These are phyloP conservation scores for Halichondria panicea DNA, from an alignment of 37 sponge, comb jelly and placozoan species.

Conservation along the genomic window DNA sequence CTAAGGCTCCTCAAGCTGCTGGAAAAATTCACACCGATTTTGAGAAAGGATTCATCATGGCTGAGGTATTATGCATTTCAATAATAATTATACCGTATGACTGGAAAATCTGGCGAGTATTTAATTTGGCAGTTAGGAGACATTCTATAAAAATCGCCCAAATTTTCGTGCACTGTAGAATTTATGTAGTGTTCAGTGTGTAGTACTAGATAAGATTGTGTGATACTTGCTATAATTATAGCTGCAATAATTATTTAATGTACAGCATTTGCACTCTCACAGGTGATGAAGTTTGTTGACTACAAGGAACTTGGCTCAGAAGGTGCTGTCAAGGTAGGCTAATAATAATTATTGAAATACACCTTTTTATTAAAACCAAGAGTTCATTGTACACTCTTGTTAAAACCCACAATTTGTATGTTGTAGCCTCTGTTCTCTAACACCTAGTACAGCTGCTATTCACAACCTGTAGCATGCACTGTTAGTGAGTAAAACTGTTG, in stretches of 20 bases:
- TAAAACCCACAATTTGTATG: too few relatives aligned
- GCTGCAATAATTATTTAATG: too few relatives aligned
- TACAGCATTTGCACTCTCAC: background rate
- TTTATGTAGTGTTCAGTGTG: too few relatives aligned
- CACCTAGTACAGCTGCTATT: too few relatives aligned
- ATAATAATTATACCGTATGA: background rate
- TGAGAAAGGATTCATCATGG: slow-evolving; percentile 99
- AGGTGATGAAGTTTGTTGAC: slow-evolving; percentile 93
- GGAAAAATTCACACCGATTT: slow-evolving; percentile 98
- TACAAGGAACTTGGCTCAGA: slow-evolving; percentile 94
- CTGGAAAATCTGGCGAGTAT: background rate
- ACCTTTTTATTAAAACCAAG: background rate
- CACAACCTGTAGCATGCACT: too few relatives aligned
- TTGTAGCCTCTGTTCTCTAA: too few relatives aligned
- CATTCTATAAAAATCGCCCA: background rate
- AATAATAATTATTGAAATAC: too few relatives aligned
- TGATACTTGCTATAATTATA: too few relatives aligned
- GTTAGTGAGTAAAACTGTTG: too few relatives aligned
- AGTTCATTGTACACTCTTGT: background rate
- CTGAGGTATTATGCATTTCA: slow-evolving; percentile 84
- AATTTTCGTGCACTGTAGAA: background rate
- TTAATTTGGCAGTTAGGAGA: background rate
- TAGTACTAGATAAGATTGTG: too few relatives aligned
- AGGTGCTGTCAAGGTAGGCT: slow-evolving; percentile 80
- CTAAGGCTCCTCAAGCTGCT: slow-evolving; percentile 96